phyloP scores from a whole-genome alignment of 2,797 vertebrate species.

The Poecilia picta region DNA sequence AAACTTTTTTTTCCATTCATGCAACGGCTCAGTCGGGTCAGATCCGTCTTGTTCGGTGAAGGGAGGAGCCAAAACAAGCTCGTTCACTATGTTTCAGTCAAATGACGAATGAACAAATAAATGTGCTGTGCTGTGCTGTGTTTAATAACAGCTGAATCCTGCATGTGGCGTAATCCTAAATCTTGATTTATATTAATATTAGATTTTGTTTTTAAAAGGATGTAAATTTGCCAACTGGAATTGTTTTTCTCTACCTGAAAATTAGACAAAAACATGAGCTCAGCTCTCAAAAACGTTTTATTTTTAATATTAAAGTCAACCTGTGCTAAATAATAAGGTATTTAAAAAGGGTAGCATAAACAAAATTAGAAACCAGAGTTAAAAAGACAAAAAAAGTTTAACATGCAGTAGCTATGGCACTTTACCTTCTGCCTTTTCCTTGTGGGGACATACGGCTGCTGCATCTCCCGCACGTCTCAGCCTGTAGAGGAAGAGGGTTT shows the following conservation, averaged over 20 bases:
- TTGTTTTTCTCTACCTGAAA: background rate
- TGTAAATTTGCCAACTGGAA: background rate
- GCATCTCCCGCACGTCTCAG: background rate
- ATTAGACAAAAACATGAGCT: background rate
- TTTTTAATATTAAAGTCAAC: background rate
- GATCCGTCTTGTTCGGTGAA: conserved; percentile 40
- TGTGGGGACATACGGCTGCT: background rate
- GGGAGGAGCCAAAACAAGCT: conserved; percentile 3
- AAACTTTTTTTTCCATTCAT: conserved; percentile 18
- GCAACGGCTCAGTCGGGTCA: conserved; percentile 34
- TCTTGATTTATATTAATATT: background rate
- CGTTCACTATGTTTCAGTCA: conserved; percentile 41
- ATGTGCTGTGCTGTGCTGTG: too few relatives aligned
- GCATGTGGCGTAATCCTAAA: background rate
- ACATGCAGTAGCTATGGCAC: background rate
- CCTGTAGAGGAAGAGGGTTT: background rate
- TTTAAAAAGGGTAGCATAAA: background rate
- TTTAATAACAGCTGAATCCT: conserved; percentile 34
- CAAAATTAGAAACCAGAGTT: background rate
- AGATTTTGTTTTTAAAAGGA: background rate
- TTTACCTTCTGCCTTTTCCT: background rate
- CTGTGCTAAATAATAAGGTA: background rate
- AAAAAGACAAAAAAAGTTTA: background rate
- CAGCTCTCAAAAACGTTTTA: background rate
- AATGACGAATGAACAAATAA: conserved; percentile 40